These are phyloP conservation scores for Entomyzon cyanotis DNA, from an alignment of 2,113 vertebrate species.

Conservation along the genomic window DNA sequence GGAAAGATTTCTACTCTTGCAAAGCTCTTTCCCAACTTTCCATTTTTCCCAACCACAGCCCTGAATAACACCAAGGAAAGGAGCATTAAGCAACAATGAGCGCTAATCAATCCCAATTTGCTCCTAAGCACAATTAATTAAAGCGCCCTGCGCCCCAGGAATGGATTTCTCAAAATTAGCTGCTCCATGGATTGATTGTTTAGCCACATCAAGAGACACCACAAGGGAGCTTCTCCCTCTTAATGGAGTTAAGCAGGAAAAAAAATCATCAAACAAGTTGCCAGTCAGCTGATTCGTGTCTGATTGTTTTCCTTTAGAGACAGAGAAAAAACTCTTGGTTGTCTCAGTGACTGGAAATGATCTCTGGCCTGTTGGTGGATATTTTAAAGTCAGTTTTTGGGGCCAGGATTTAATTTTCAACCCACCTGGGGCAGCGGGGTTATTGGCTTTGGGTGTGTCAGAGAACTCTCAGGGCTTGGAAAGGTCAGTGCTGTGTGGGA, in stretches of 20 bases:
- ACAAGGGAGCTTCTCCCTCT: neutral
- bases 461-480: neutral
- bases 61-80: neutral
- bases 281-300: neutral
- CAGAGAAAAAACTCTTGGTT: neutral
- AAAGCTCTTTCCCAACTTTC: neutral
- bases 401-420: neutral
- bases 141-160: neutral
- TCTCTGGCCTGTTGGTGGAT: neutral
- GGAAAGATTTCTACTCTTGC: neutral
- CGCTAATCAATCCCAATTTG: conserved; percentile 52
- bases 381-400: neutral
- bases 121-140: conserved; percentile 38
- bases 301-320: neutral
- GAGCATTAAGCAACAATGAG: conserved; percentile 14
- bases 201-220: neutral
- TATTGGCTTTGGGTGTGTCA: neutral
- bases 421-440: neutral
- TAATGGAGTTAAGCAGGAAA: conserved; percentile 8
- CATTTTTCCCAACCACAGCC: neutral
- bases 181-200: conserved; percentile 36
- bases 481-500: neutral
- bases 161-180: conserved; percentile 25
- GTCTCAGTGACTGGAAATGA: neutral
- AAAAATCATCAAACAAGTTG: neutral